Evolutionary conservation across 2,888 invertebrate species (phyloP).

Genomic region (Ptychoptera albimana): DNA sequence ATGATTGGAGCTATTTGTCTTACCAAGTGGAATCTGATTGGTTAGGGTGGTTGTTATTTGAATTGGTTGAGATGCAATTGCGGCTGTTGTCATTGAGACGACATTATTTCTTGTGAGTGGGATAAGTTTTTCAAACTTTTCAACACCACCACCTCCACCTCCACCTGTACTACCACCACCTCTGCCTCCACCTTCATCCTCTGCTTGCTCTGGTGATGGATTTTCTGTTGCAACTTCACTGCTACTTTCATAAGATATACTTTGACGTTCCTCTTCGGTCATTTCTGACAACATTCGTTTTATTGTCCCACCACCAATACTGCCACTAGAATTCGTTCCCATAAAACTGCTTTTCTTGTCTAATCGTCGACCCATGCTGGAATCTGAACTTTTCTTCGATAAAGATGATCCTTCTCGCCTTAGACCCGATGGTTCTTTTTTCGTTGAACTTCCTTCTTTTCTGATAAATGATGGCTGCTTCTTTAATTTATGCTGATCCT

Average conservation of each 20-base stretch:
- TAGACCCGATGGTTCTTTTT: slow-evolving; percentile 10
- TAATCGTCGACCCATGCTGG: slow-evolving; percentile 19
- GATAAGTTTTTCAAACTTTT: slow-evolving; percentile 13
- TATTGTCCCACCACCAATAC: background rate
- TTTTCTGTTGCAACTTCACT: too few species aligned
- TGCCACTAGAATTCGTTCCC: background rate
- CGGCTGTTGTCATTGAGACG: slow-evolving; percentile 41
- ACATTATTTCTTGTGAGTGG: slow-evolving; percentile 20
- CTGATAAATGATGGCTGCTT: background rate
- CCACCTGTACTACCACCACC: slow-evolving; percentile 12
- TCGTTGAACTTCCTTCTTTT: background rate
- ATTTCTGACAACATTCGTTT: background rate
- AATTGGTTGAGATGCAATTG: slow-evolving; percentile 38
- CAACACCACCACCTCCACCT: slow-evolving; percentile 3
- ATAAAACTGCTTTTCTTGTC: slow-evolving; percentile 14
- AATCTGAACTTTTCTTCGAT: slow-evolving; percentile 22
- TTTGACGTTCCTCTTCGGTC: background rate
- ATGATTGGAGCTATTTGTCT: slow-evolving; percentile 11
- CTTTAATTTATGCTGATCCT: background rate
- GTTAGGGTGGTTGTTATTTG: slow-evolving; percentile 38
- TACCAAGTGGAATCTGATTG: slow-evolving; percentile 32
- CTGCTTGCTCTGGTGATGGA: slow-evolving; percentile 9
- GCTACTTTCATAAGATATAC: too few species aligned
- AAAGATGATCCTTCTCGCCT: slow-evolving; percentile 7
- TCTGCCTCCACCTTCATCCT: slow-evolving; percentile 4